These are phyloP conservation scores for Oopsacas minuta DNA, from an alignment of 37 sponge, comb jelly and placozoan genomes.

Conservation along the genomic window DNA sequence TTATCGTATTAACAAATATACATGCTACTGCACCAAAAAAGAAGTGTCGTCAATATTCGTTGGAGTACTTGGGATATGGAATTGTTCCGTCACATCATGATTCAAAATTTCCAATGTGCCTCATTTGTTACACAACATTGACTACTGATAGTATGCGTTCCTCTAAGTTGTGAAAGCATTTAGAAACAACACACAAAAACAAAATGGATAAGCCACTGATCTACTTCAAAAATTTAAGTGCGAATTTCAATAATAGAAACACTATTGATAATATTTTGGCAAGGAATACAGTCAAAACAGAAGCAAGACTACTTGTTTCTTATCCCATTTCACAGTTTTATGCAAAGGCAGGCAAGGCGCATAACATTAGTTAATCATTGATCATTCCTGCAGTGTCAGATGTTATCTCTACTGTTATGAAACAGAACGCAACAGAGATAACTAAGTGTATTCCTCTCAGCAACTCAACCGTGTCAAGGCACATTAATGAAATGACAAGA, in stretches of 20 bases:
- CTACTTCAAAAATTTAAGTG: not conserved
- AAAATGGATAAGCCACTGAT: not conserved
- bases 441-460: not conserved
- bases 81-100: too few species aligned
- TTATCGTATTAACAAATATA: too few species aligned
- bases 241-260: not conserved
- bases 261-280: not conserved
- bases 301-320: not conserved
- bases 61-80: too few species aligned
- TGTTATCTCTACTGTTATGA: constrained; percentile 16
- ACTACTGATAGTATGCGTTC: not conserved
- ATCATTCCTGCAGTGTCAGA: not conserved
- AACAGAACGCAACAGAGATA: not conserved
- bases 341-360: not conserved
- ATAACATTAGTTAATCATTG: not conserved
- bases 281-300: not conserved
- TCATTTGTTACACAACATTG: not conserved
- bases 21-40: too few species aligned
- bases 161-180: not conserved
- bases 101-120: not conserved
- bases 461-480: not conserved
- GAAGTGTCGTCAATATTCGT: too few species aligned
- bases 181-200: not conserved
- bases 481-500: not conserved
- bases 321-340: not conserved